These are phyloP conservation scores for Drosophila lowei DNA, from an alignment of 1,140 invertebrate genomes.

Conservation along the genomic window DNA sequence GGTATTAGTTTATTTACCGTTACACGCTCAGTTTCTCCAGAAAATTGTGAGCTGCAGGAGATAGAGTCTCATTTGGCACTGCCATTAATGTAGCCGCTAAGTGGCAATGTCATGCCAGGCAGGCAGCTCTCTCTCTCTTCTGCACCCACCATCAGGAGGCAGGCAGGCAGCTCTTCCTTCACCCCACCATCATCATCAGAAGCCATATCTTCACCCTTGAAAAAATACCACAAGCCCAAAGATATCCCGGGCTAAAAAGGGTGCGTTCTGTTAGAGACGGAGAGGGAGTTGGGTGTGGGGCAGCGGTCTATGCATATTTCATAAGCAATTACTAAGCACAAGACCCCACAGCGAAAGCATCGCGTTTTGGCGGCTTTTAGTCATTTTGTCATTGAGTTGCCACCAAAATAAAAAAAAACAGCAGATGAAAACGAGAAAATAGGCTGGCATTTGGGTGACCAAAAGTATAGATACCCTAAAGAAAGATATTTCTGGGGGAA, in stretches of 20 bases:
- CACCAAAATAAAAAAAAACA: conserved; percentile 9
- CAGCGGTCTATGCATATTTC: conserved; percentile 69
- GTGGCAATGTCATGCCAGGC: conserved; percentile 79
- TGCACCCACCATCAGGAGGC: not conserved
- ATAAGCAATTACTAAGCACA: conserved; percentile 78
- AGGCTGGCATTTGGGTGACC: too few relatives aligned
- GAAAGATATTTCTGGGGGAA: too few relatives aligned
- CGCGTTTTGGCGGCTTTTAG: conserved; percentile 53
- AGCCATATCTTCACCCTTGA: conserved; percentile 13
- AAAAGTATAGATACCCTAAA: too few relatives aligned
- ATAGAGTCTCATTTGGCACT: conserved; percentile 68
- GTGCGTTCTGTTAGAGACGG: conserved; percentile 42
- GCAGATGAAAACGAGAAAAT: too few relatives aligned
- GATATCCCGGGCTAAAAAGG: conserved; percentile 65
- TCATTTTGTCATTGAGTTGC: conserved; percentile 39
- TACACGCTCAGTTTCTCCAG: conserved; percentile 71
- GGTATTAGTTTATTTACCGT: conserved; percentile 78
- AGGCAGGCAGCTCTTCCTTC: too few relatives aligned
- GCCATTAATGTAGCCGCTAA: conserved; percentile 80
- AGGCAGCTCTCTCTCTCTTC: conserved; percentile 49
- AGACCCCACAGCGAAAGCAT: conserved; percentile 10
- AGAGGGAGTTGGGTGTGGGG: not conserved
- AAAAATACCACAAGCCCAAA: conserved; percentile 25
- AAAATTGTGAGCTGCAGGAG: conserved; percentile 1
- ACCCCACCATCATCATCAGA: conserved; percentile 45